Conservation (phyloP, 2,113 vertebrate species). For the Hemiprocne comata region DNA sequence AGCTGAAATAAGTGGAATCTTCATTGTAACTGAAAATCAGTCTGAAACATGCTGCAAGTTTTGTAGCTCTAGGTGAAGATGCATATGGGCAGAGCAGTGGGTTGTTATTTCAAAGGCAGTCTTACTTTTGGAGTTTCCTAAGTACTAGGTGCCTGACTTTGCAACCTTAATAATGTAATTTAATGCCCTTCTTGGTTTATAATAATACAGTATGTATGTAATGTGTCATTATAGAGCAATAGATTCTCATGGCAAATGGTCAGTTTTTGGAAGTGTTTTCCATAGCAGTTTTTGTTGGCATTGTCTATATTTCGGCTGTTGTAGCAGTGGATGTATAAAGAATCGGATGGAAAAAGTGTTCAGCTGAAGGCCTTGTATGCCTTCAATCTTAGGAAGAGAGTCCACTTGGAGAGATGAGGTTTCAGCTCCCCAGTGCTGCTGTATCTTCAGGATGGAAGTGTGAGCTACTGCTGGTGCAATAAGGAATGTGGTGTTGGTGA, state of each 20-base stretch:
- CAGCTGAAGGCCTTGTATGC: neutral
- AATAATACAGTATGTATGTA: neutral
- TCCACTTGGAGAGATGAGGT: neutral
- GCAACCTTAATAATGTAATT: neutral
- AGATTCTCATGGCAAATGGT: neutral
- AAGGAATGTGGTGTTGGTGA: neutral
- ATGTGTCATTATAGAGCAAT: neutral
- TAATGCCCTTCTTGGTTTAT: neutral
- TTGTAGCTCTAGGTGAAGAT: neutral
- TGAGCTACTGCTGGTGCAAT: neutral
- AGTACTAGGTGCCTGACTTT: neutral
- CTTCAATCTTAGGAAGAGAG: neutral
- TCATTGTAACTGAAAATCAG: neutral
- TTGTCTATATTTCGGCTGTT: neutral
- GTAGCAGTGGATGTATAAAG: neutral
- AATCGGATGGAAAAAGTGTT: rapidly evolving
- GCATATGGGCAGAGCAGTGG: neutral
- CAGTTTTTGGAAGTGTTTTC: neutral
- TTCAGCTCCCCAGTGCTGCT: neutral
- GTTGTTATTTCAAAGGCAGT: neutral
- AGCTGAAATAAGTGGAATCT: neutral
- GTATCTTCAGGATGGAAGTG: neutral
- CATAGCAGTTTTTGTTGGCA: neutral
- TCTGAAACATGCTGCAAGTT: neutral
- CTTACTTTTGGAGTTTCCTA: neutral